Percentiles rank a stretch among this genome's conserved stretches.
phyloP scores from a whole-genome alignment of 1,140 invertebrate genomes.

The Magallana angulata region DNA sequence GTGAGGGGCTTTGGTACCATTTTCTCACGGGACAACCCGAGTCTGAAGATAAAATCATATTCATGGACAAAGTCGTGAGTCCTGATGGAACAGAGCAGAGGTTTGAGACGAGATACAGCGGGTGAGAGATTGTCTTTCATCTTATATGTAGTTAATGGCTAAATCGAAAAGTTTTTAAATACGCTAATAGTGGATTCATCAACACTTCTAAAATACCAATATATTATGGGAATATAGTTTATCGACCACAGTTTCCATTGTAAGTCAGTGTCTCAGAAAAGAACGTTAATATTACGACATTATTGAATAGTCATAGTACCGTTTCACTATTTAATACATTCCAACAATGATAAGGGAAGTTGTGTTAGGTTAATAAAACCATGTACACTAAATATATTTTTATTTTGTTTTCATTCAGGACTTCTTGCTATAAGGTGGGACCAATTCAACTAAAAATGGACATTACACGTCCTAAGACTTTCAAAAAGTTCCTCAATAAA shows the following conservation, averaged over 20 bases:
- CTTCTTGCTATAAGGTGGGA: background rate
- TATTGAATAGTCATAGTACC: background rate
- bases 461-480: background rate
- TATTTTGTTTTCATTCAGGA: background rate
- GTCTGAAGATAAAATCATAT: background rate
- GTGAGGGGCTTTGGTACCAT: background rate
- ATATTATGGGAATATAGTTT: too few species aligned
- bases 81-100: background rate
- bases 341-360: too few species aligned
- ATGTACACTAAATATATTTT: background rate
- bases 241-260: background rate
- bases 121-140: background rate
- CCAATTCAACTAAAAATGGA: background rate
- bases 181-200: too few species aligned
- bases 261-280: background rate
- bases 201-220: too few species aligned
- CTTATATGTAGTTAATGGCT: too few species aligned
- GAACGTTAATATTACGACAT: background rate
- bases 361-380: background rate
- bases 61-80: background rate
- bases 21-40: background rate
- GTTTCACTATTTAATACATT: too few species aligned
- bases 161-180: too few species aligned
- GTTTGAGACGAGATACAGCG: background rate
- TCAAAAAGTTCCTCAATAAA: background rate